Conservation (phyloP, 2,888 invertebrate genomes). For the Scelioninae gen. 1 region DNA sequence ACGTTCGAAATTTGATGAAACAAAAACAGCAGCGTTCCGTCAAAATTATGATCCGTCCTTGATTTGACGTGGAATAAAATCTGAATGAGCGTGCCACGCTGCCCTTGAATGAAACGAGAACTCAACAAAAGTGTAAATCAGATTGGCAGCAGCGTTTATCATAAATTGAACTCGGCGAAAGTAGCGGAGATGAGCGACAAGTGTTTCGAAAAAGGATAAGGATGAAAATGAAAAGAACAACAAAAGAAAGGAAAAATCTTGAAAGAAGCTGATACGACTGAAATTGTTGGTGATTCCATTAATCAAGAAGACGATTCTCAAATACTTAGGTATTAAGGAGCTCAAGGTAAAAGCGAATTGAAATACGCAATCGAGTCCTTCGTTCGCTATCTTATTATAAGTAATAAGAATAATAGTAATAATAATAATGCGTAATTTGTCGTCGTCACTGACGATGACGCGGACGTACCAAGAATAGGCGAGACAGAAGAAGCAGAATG, state of each 20-base stretch:
- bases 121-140: slow-evolving; percentile 44
- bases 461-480: slow-evolving; percentile 65
- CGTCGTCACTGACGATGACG: slow-evolving; percentile 68
- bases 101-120: slow-evolving; percentile 60
- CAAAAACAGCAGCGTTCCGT: slow-evolving; percentile 22
- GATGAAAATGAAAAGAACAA: no score
- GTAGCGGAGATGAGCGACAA: not conserved
- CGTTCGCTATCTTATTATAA: slow-evolving; percentile 70
- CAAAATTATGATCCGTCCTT: slow-evolving; percentile 35
- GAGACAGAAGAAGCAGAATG: slow-evolving; percentile 58
- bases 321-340: slow-evolving; percentile 65
- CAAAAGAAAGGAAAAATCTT: not conserved
- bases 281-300: slow-evolving; percentile 60
- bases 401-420: slow-evolving; percentile 70
- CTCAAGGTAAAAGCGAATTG: slow-evolving; percentile 67
- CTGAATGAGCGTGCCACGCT: slow-evolving; percentile 45
- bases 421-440: slow-evolving; percentile 71
- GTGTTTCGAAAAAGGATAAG: slow-evolving; percentile 40
- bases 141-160: slow-evolving; percentile 48
- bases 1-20: not conserved
- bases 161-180: slow-evolving; percentile 51
- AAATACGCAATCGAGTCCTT: slow-evolving; percentile 72
- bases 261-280: slow-evolving; percentile 28
- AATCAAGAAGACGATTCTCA: slow-evolving; percentile 61
- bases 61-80: slow-evolving; percentile 42